These are phyloP conservation scores for Pollachius pollachius DNA, from an alignment of 2,113 vertebrate genomes.

Conservation along the genomic window DNA sequence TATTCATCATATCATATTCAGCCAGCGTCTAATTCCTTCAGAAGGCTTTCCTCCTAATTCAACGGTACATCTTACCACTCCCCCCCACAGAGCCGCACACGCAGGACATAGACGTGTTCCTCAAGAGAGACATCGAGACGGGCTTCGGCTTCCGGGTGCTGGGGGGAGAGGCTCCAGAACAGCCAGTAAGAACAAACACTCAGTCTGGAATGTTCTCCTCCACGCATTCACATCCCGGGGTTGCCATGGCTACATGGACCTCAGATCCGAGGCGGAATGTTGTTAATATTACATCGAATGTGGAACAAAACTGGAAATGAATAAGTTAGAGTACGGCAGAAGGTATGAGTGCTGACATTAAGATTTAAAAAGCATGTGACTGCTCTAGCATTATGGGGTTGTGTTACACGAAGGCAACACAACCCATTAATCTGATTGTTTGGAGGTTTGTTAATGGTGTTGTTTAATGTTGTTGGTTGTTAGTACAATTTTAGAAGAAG, in stretches of 20 bases:
- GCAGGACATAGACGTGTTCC: conserved; percentile 93
- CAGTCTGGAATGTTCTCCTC: not conserved
- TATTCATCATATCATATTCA: too few species aligned
- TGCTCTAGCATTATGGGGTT: not conserved
- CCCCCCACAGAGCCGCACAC: conserved; percentile 85
- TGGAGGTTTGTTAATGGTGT: too few species aligned
- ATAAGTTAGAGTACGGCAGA: not conserved
- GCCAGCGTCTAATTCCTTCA: too few species aligned
- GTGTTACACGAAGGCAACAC: not conserved
- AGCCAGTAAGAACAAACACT: conserved; percentile 81
- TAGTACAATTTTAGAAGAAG: too few species aligned
- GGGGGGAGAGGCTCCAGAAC: conserved; percentile 93
- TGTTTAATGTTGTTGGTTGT: too few species aligned
- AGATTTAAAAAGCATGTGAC: not conserved
- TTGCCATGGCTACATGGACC: not conserved
- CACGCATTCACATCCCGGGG: not conserved
- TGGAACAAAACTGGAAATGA: not conserved
- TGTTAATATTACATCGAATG: not conserved
- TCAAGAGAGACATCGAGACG: conserved; percentile 92
- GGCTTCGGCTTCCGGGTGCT: conserved; percentile 96
- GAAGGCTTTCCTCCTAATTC: too few species aligned
- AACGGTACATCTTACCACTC: too few species aligned
- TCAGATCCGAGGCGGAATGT: not conserved
- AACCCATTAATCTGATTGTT: too few species aligned
- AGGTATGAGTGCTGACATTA: not conserved